Conservation (phyloP, 2,888 invertebrate genomes). For the Griposia aprilina region DNA sequence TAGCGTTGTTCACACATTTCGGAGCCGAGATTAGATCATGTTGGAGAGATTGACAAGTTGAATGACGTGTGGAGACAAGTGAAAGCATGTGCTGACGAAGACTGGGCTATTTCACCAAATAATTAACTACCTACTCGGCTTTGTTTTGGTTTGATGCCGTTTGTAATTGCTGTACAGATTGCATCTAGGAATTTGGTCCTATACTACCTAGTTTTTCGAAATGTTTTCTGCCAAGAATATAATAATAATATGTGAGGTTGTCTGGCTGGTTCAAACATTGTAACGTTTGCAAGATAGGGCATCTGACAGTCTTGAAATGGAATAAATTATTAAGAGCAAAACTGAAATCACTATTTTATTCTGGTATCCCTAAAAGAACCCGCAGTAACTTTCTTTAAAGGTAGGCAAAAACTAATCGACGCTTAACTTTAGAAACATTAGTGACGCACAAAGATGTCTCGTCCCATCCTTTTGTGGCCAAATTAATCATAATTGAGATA, state of each 20-base stretch:
- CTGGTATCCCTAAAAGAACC: background rate
- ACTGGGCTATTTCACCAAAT: conserved; percentile 39
- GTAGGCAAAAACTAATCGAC: background rate
- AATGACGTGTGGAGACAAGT: conserved; percentile 66
- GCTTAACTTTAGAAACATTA: conserved; percentile 10
- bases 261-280: background rate
- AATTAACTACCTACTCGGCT: conserved; percentile 27
- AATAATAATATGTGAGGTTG: background rate
- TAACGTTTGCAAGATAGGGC: background rate
- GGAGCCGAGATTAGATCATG: conserved; percentile 52
- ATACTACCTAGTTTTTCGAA: background rate
- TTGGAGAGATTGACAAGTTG: conserved; percentile 48
- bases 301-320: background rate
- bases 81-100: conserved; percentile 64
- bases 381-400: background rate
- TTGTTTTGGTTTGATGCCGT: conserved; percentile 15
- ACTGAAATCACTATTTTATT: background rate
- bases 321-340: background rate
- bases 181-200: background rate
- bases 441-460: background rate
- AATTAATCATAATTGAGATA: conserved; percentile 35
- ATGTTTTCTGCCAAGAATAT: background rate
- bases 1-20: conserved; percentile 49
- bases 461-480: conserved; percentile 12
- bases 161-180: conserved; percentile 9